Conservation (phyloP, 2,797 vertebrate species). For the Sebastes hopkinsi region DNA sequence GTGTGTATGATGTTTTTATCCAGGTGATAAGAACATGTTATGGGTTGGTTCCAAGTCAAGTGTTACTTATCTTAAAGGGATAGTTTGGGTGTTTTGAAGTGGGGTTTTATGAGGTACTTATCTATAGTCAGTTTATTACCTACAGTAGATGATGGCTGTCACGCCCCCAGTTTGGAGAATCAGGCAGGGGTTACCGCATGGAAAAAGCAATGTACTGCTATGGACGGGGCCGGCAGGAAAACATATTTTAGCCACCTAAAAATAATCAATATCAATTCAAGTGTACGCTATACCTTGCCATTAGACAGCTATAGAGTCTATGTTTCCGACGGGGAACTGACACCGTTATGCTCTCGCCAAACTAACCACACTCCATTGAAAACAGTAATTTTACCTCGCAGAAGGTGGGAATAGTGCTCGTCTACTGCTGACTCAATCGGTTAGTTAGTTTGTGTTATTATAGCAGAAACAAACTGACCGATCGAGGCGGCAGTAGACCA, state of each 20-base stretch:
- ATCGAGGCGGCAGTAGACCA: neutral
- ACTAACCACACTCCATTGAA: neutral
- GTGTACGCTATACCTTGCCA: neutral
- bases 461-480: neutral
- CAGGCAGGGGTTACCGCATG: neutral
- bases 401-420: neutral
- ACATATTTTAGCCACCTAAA: neutral
- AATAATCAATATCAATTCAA: neutral
- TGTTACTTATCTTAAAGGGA: neutral
- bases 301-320: too few species aligned
- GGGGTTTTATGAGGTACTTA: neutral
- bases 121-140: too few species aligned
- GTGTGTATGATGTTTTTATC: neutral
- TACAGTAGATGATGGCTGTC: too few species aligned
- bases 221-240: neutral
- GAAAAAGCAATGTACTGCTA: neutral
- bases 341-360: neutral
- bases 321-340: too few species aligned
- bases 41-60: neutral
- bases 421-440: accelerated
- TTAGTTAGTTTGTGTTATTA: too few species aligned
- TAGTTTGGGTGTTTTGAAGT: neutral
- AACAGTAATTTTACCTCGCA: neutral
- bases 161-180: too few species aligned
- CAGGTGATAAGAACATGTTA: neutral